Conservation (phyloP, 2,888 invertebrate genomes). For the Stramonita haemastoma region DNA sequence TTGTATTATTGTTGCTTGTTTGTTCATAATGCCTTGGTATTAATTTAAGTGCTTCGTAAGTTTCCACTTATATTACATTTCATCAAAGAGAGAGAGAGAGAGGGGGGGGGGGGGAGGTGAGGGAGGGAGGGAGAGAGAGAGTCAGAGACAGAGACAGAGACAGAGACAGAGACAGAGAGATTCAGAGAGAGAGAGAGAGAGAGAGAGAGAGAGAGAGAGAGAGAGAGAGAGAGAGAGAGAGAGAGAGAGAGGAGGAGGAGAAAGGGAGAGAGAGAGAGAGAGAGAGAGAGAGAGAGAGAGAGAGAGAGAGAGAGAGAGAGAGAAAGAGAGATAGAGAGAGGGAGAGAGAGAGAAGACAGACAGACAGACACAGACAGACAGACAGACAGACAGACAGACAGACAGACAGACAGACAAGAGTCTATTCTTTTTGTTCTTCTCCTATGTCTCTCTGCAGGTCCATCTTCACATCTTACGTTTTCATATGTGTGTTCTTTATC, state of each 20-base stretch:
- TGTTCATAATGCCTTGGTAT: too few relatives aligned
- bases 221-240: conserved; percentile 36
- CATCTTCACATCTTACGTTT: too few relatives aligned
- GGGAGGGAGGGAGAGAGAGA: neutral
- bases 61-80: too few relatives aligned
- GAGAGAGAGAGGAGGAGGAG: conserved; percentile 1
- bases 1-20: too few relatives aligned
- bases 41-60: too few relatives aligned
- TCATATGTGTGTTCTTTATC: too few relatives aligned
- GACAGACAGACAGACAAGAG: neutral
- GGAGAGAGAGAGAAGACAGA: neutral
- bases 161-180: neutral
- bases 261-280: too few relatives aligned
- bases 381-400: neutral
- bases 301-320: conserved; percentile 13
- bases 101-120: too few relatives aligned
- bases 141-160: neutral
- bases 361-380: conserved; percentile 10
- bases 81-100: too few relatives aligned
- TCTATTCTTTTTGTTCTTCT: too few relatives aligned
- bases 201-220: conserved; percentile 12
- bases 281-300: neutral
- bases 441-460: too few relatives aligned
- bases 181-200: conserved; percentile 10
- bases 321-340: neutral